Conservation (phyloP, 2,113 vertebrate species). For the Nymphicus hollandicus region DNA sequence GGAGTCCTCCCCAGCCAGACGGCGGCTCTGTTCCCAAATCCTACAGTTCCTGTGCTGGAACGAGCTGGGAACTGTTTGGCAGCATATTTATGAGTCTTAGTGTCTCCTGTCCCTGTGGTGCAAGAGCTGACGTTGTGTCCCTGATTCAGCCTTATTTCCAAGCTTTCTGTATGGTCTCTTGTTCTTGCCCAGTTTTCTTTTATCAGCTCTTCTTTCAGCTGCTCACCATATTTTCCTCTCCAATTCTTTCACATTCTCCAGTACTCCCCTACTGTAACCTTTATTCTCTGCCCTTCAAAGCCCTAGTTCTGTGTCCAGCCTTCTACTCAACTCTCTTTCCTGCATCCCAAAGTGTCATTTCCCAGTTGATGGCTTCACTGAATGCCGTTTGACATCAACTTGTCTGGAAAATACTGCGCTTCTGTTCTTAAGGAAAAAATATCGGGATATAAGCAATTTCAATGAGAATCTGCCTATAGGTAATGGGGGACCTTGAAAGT, state of each 20-base stretch:
- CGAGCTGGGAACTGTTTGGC: background rate
- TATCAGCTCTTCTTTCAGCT: background rate
- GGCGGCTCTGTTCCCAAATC: background rate
- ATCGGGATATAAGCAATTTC: background rate
- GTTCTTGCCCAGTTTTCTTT: background rate
- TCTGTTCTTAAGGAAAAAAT: background rate
- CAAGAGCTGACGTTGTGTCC: background rate
- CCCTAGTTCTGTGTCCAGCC: background rate
- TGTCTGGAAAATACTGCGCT: background rate
- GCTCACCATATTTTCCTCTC: background rate
- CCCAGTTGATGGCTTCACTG: background rate
- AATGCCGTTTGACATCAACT: background rate
- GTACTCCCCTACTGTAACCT: background rate
- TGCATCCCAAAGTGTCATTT: background rate
- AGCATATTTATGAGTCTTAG: rapidly evolving
- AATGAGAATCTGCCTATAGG: background rate
- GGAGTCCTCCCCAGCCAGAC: background rate
- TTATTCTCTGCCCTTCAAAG: background rate
- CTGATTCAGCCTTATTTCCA: background rate
- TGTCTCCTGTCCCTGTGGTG: background rate
- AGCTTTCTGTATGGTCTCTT: background rate
- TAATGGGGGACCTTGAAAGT: background rate
- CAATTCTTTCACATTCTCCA: background rate
- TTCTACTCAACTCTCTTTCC: background rate
- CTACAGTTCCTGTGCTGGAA: background rate